Percentiles rank a stretch among this genome's conserved stretches.
Evolutionary conservation across 2,113 vertebrate genomes (phyloP).

Genomic region (Spermophilus dauricus): DNA sequence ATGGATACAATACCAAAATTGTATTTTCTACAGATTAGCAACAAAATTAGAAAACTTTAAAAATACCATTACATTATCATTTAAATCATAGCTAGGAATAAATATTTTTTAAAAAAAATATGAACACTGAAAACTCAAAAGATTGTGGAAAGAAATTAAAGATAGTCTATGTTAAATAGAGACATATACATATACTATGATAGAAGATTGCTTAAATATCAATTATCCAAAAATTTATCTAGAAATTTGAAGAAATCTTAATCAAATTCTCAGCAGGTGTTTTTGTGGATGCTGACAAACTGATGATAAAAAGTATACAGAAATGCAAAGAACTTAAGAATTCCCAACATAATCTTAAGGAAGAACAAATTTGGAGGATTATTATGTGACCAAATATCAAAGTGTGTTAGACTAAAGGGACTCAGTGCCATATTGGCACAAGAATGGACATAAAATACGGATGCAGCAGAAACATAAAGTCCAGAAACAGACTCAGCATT

Average conservation of each 20-base stretch:
- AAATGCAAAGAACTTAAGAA: background rate
- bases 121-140: background rate
- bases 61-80: background rate
- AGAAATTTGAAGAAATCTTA: background rate
- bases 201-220: background rate
- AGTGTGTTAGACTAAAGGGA: background rate
- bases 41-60: background rate
- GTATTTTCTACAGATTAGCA: background rate
- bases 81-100: background rate
- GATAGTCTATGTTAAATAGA: background rate
- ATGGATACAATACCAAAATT: background rate
- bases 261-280: background rate
- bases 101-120: background rate
- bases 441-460: background rate
- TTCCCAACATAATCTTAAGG: background rate
- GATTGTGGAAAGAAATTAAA: background rate
- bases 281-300: background rate
- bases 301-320: background rate
- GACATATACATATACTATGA: background rate
- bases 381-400: slow-evolving; percentile 3
- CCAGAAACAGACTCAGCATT: background rate
- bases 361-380: slow-evolving; percentile 8
- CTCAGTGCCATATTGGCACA: background rate
- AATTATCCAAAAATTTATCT: background rate
- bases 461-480: background rate